Percentiles rank a stretch among this genome's conserved stretches.
Conservation (phyloP, 2,888 invertebrate genomes). For the Oligia latruncula region DNA sequence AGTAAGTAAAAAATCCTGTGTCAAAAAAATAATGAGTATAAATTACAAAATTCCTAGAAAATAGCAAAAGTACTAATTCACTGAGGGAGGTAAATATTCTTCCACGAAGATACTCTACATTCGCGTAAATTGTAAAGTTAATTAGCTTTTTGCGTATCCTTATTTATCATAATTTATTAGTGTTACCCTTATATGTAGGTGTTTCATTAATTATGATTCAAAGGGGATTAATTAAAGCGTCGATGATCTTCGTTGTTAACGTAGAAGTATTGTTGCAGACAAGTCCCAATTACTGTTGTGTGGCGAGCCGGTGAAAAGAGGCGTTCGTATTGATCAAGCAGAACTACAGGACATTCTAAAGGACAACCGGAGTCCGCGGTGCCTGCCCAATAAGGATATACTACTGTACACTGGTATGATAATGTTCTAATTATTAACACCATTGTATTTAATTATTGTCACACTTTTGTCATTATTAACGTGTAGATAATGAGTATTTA, state of each 20-base stretch:
- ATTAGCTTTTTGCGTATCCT: conserved; percentile 22
- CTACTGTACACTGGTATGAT: conserved; percentile 91
- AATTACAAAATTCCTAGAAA: background rate
- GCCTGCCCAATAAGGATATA: conserved; percentile 92
- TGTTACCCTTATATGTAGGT: conserved; percentile 23
- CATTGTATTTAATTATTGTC: conserved; percentile 9
- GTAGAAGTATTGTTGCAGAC: conserved; percentile 84
- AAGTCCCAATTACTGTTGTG: conserved; percentile 93
- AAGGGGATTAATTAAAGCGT: conserved; percentile 9
- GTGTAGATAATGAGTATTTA: conserved; percentile 19
- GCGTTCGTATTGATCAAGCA: conserved; percentile 88
- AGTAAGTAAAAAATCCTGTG: background rate
- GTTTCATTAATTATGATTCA: conserved; percentile 35
- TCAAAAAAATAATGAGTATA: background rate
- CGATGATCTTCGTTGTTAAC: conserved; percentile 15
- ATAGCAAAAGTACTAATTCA: background rate
- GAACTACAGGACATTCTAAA: conserved; percentile 87
- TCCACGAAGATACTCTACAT: conserved; percentile 21
- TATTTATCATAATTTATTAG: conserved; percentile 31
- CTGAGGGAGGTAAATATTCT: conserved; percentile 17
- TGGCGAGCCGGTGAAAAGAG: conserved; percentile 90
- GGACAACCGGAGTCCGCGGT: conserved; percentile 91
- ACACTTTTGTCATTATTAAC: background rate
- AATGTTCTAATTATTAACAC: conserved; percentile 16
- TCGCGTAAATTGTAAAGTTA: conserved; percentile 22